Percentiles rank a stretch among this genome's conserved stretches.
phyloP scores from a whole-genome alignment of 1,140 invertebrate species.

The Apis laboriosa region DNA sequence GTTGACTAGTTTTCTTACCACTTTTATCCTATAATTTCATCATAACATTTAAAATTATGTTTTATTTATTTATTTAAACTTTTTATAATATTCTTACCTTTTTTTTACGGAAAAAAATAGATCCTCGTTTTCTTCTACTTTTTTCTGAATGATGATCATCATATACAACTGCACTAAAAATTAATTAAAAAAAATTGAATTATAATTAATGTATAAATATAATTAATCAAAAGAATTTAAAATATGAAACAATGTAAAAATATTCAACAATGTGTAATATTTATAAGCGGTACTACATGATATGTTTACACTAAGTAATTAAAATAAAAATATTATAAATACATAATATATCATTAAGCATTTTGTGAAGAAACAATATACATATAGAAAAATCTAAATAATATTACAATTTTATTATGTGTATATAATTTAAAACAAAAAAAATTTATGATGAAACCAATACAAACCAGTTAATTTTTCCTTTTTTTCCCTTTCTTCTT shows the following conservation, averaged over 20 bases:
- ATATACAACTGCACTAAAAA: constrained; percentile 82
- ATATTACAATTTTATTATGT: not conserved
- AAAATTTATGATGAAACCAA: not conserved
- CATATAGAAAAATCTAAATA: constrained; percentile 4
- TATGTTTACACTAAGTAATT: constrained; percentile 19
- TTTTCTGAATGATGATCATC: constrained; percentile 90
- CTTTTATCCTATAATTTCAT: constrained; percentile 74
- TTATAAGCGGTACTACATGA: constrained; percentile 3
- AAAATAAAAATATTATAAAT: not conserved
- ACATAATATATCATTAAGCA: constrained; percentile 1
- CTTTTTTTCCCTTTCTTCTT: constrained; percentile 47
- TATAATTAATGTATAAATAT: not conserved
- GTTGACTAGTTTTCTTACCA: constrained; percentile 75
- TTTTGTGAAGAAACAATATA: constrained; percentile 18
- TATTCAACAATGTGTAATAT: not conserved
- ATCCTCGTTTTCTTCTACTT: constrained; percentile 89
- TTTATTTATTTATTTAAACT: not conserved
- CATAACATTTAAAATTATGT: not conserved
- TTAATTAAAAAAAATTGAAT: constrained; percentile 4
- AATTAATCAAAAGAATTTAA: not conserved
- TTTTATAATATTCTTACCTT: constrained; percentile 82
- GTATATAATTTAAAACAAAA: not conserved
- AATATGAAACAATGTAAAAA: not conserved
- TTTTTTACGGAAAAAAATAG: constrained; percentile 94
- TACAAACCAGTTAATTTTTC: constrained; percentile 59